Evolutionary conservation across 2,888 invertebrate species (phyloP).

Genomic region (Drosophila kuntzei): DNA sequence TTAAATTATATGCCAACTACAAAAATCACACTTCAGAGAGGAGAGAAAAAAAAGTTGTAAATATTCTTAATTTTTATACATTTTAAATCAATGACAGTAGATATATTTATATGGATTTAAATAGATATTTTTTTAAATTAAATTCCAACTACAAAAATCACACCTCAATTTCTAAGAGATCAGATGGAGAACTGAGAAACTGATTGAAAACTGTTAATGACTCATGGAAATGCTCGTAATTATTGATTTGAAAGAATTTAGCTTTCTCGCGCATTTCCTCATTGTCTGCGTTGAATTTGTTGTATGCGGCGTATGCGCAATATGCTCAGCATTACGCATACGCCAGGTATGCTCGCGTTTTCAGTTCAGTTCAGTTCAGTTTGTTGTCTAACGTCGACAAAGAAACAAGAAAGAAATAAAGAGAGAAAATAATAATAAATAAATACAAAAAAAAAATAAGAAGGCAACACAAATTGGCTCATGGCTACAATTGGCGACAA

Average conservation of each 20-base stretch:
- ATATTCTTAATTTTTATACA: too few species aligned
- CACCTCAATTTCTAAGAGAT: not conserved
- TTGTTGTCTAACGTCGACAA: conserved; percentile 13
- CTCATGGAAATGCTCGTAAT: conserved; percentile 11
- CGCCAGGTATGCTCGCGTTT: conserved; percentile 53
- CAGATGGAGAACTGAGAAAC: not conserved
- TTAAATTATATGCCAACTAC: too few species aligned
- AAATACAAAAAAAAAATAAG: not conserved
- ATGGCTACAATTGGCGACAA: conserved; percentile 42
- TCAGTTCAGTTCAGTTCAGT: conserved; percentile 1
- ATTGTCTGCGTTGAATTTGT: conserved; percentile 4
- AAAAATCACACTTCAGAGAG: too few species aligned
- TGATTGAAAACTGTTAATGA: conserved; percentile 4
- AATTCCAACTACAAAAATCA: not conserved
- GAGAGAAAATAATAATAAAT: not conserved
- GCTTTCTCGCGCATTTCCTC: conserved; percentile 1
- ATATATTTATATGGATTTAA: too few species aligned
- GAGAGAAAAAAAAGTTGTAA: too few species aligned
- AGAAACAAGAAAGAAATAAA: not conserved
- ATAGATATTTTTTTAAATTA: not conserved
- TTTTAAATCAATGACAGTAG: not conserved
- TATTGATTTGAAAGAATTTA: conserved; percentile 5
- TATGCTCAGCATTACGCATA: conserved; percentile 57
- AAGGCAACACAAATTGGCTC: conserved; percentile 40
- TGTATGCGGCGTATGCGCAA: conserved; percentile 55